Conservation (phyloP, 2,888 invertebrate genomes). For the Cheilosia scutellata region DNA sequence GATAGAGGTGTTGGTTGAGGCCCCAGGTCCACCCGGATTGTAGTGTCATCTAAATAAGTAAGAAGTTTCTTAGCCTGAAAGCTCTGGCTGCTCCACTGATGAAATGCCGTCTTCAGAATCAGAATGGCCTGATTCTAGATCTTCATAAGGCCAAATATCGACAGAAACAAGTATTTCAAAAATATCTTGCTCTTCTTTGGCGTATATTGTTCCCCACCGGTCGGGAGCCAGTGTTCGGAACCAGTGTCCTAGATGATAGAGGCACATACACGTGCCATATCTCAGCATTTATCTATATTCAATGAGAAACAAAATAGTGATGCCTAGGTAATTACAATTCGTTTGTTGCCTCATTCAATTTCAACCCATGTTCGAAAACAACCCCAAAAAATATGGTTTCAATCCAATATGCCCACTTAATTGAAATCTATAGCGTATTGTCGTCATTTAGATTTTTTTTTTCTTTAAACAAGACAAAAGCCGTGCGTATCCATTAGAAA, state of each 20-base stretch:
- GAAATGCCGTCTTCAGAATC: too few relatives aligned
- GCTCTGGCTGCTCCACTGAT: too few relatives aligned
- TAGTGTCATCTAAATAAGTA: too few relatives aligned
- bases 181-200: too few relatives aligned
- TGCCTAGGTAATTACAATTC: constrained; percentile 38
- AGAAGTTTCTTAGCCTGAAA: too few relatives aligned
- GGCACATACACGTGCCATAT: too few relatives aligned
- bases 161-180: too few relatives aligned
- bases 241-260: background rate
- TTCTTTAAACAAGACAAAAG: constrained; percentile 15
- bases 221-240: background rate
- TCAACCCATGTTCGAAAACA: constrained; percentile 20
- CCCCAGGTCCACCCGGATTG: too few relatives aligned
- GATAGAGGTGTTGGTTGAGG: too few relatives aligned
- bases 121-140: too few relatives aligned
- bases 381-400: constrained; percentile 50
- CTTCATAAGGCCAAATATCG: too few relatives aligned
- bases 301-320: background rate
- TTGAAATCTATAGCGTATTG: constrained; percentile 63
- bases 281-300: background rate
- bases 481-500: constrained; percentile 36
- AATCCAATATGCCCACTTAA: constrained; percentile 65
- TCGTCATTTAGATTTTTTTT: constrained; percentile 42
- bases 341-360: constrained; percentile 59
- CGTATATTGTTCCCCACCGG: too few relatives aligned